phyloP scores from a whole-genome alignment of 2,888 invertebrate genomes.

The Tortricodes alternella region DNA sequence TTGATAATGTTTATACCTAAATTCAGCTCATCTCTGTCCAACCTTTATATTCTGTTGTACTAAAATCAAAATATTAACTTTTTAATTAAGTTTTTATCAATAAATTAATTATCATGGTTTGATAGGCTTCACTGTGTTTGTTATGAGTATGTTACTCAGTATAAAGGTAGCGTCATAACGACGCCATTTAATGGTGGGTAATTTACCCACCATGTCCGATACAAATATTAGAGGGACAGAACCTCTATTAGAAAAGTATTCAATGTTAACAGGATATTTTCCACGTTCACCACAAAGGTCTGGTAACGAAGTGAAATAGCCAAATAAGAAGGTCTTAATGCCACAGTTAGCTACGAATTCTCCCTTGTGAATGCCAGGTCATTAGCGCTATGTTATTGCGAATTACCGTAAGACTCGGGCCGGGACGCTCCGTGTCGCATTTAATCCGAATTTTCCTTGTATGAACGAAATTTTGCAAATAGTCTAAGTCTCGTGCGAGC shows the following conservation, averaged over 20 bases:
- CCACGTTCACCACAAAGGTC: slow-evolving; percentile 63
- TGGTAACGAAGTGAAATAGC: slow-evolving; percentile 77
- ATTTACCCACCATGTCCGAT: not conserved
- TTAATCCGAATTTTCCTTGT: slow-evolving; percentile 68
- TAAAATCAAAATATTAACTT: too few species aligned
- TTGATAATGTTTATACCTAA: too few species aligned
- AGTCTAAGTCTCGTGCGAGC: slow-evolving; percentile 46
- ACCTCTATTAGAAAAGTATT: slow-evolving; percentile 17
- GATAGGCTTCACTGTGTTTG: too few species aligned
- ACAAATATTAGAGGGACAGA: not conserved
- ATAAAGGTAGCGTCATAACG: too few species aligned
- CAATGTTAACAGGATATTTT: slow-evolving; percentile 57
- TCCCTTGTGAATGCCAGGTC: slow-evolving; percentile 76
- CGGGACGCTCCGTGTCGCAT: slow-evolving; percentile 58
- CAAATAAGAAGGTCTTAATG: slow-evolving; percentile 79
- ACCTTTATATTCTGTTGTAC: too few species aligned
- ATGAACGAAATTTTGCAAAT: slow-evolving; percentile 50
- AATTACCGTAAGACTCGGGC: slow-evolving; percentile 63
- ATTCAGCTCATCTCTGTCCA: too few species aligned
- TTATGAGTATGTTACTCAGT: too few species aligned
- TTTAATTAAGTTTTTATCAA: too few species aligned
- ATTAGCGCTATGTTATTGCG: slow-evolving; percentile 79
- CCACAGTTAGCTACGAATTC: slow-evolving; percentile 75
- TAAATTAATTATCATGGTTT: too few species aligned
- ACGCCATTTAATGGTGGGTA: too few species aligned